These are phyloP conservation scores for Archips crataeganus DNA, from an alignment of 2,888 invertebrate species.

Conservation along the genomic window DNA sequence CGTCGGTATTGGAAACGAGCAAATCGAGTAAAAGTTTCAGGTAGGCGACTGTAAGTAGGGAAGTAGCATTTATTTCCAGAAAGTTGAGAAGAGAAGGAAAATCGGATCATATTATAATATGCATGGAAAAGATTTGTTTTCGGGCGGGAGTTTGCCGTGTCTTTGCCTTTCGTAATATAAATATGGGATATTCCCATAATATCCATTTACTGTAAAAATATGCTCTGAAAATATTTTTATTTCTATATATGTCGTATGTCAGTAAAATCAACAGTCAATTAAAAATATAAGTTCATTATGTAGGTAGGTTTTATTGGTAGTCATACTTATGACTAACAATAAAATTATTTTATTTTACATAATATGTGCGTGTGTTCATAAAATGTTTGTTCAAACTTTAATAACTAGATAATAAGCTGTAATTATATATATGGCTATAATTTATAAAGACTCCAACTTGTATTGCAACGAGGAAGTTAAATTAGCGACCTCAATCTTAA, in stretches of 20 bases:
- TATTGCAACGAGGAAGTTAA: not conserved
- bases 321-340: no score
- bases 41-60: not conserved
- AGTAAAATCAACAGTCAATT: no score
- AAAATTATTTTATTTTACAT: no score
- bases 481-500: not conserved
- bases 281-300: no score
- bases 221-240: no score
- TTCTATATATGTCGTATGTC: no score
- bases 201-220: no score
- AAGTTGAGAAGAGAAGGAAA: not conserved
- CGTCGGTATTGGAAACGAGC: conserved; percentile 1
- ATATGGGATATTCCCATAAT: no score
- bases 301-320: no score
- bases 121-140: not conserved
- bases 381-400: not conserved
- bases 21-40: conserved; percentile 1
- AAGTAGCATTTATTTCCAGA: not conserved
- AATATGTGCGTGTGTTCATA: not conserved
- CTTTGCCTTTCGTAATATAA: not conserved
- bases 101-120: not conserved
- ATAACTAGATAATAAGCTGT: not conserved
- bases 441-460: not conserved
- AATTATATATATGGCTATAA: not conserved
- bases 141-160: not conserved